These are phyloP conservation scores for Acromyrmex charruanus DNA, from an alignment of 1,140 invertebrate genomes.

Conservation along the genomic window DNA sequence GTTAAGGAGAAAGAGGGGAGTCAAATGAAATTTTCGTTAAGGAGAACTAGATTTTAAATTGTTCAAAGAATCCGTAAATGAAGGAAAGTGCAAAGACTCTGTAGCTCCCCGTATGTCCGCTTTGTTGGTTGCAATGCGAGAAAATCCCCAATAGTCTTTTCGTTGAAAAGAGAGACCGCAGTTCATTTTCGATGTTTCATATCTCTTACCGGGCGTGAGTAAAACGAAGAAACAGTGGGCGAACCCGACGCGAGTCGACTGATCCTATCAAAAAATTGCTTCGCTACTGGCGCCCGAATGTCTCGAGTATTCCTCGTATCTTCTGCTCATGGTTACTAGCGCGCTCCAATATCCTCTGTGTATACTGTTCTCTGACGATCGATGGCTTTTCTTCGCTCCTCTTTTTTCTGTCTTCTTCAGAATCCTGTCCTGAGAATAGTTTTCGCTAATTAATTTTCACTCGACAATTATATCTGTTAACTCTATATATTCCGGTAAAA, in stretches of 20 bases:
- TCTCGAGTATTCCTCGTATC: conserved; percentile 60
- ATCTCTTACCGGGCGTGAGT: conserved; percentile 57
- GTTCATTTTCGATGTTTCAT: conserved; percentile 73
- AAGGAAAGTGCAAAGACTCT: neutral
- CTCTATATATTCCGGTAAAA: neutral
- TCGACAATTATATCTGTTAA: conserved; percentile 29
- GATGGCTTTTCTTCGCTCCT: conserved; percentile 12
- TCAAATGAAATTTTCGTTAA: neutral
- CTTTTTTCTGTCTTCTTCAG: neutral
- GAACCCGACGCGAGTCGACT: conserved; percentile 64
- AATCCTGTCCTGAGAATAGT: neutral
- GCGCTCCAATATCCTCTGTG: conserved; percentile 64
- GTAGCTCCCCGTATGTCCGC: neutral
- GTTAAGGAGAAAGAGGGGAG: neutral
- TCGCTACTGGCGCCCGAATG: conserved; percentile 77
- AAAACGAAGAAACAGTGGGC: conserved; percentile 73
- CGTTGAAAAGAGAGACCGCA: conserved; percentile 58
- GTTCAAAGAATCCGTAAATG: conserved; percentile 10
- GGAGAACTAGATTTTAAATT: conserved; percentile 12
- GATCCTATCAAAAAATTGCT: conserved; percentile 82
- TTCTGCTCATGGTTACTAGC: conserved; percentile 24
- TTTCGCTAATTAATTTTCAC: conserved; percentile 40
- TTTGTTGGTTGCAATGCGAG: conserved; percentile 57
- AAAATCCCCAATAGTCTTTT: conserved; percentile 65
- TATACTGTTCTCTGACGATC: conserved; percentile 46